Evolutionary conservation across 2,797 vertebrate genomes (phyloP), one percentile per base, ranked within the genome.

Genomic region (Chaenodraco wilsoni): DNA sequence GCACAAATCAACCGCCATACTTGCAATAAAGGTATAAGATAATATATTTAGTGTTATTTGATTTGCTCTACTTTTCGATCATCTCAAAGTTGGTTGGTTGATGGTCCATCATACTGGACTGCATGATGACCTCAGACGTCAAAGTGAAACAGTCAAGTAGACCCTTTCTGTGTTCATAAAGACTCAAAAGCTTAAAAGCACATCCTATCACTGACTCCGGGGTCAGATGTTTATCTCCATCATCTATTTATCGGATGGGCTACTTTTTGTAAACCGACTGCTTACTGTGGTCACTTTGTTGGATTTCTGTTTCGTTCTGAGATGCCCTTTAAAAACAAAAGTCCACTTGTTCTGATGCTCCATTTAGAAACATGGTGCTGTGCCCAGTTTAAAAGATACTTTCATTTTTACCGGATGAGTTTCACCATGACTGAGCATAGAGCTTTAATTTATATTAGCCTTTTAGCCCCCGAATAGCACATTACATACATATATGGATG

Each of bases 251-350:
- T 27, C 4, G 27, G 27, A 27, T 51, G 2, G 10, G 14, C 10
- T 19, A 9, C 21, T 59, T 55, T 5, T 51, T 17, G 3, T 21
- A 11, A 60, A 2, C n/a, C 2, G 3, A 7, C 4, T 17, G 1
- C 19, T 64, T 17, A 41, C 7, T 6, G 0, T 21, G 23, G 0
- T 9, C 23, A 23, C 10, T 4, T 1, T 44, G 11, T 46, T 51
- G 3, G 23, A 50, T 62, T 84, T 81, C 1, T 7, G 46, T 83
- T 84, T 84, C 58, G 0, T 68, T 77, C 0, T 62, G 72, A 85
- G 19, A n/a, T 49, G 8, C 0, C 55, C 52, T 43, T 61, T 46
- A 15, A 43, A 10, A 40, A 54, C 54, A 63, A 3, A 3, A 0
- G 19, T 13, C 5, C 33, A 0, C 61, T 61, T 77, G 40, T 65